Evolutionary conservation across 2,797 vertebrate species (phyloP), one percentile per base, ranked within the genome.

Genomic region (Halcyon leucocephala): DNA sequence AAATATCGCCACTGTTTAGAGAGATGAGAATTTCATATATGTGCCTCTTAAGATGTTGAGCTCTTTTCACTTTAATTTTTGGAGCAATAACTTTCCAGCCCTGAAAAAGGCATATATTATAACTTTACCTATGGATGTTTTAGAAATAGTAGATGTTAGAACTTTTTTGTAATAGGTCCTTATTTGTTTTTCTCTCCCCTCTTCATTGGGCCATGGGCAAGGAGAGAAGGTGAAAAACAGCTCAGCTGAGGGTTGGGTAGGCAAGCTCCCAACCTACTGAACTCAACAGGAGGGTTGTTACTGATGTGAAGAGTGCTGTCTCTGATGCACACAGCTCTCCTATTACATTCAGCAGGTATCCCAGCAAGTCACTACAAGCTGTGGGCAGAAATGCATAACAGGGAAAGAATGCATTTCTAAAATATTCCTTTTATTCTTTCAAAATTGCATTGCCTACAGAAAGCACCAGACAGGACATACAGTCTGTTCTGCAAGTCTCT

Each of bases 141-240:
- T 65, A 54, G 20, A 91, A 92, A 86, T 72, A 69, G 31, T 89
- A 79, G 18, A 46, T 61, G 14, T 65, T 87, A 64, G 35, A 89
- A 22, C 2, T 11, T 16, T 64, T 81, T 78, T 61, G 65, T 13
- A 55, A 78, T 55, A 19, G 83, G 26, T 74, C 37, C 42, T 70
- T 90, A 42, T 89, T 92, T 82, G 21, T 10, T 61, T 87, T 95
- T 92, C 18, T 79, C 14, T 93, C n/a, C 78, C 35, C 49, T 89
- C 29, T 90, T 78, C 31, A 17, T 48, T 37, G 28, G 42, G 19
- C 49, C 66, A 29, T 11, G 11, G 62, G 70, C 35, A 93, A 89
- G 66, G 58, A 96, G 22, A 93, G n/a, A 67, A 88, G n/a, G 74
- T 60, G 41, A 66, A 89, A 92, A 95, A 19, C 66, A 86, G 14